Evolutionary conservation across 2,888 invertebrate genomes (phyloP), one percentile per base, ranked within the genome.

Genomic region (Caradrina clavipalpis): DNA sequence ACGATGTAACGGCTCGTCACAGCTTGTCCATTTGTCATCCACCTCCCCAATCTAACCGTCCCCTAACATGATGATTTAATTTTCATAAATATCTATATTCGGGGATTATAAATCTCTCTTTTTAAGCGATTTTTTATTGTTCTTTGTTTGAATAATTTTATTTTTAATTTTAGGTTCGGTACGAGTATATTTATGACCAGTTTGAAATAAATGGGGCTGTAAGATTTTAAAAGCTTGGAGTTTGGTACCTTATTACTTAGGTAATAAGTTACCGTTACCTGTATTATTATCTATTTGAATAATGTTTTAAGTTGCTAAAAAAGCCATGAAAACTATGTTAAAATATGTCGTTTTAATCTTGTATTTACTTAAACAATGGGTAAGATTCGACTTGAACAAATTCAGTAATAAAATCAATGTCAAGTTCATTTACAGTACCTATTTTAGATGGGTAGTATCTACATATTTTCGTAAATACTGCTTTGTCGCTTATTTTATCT

Each of bases 21-120:
- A 92, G 91, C 91, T 91, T 92, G 92, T 87, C 89, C 89, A 93
- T 94, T 93, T 93, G 86, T 94, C 93, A 93, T 86, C 87, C 82
- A 83, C 81, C 86, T 86, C 90, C 82, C 84, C 84, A 82, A 79
- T 77, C 73, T 82, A 81, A 73, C 75, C 64, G 75, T 83, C 86
- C 88, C 87, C 85, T 85, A 86, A 84, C 88, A 84, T 90, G 91
- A 93, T 91, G 90, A 91, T 94, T 94, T 92, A 91, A 94, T 94
- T 94, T 94, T 92, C 89, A 92, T 88, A 86, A 82, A 83, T 80
- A 86, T 82, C 82, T 83, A 59, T 75, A 76, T 77, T 77, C 72
- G 57, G 78, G 77, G 78, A 77, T 83, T 86, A 86, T 85, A 86
- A 87, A 88, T 87, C 81, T 80, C 66, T 66, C 78, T 80, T 83